These are phyloP conservation scores for Lepidocolaptes lacrymiger DNA, from an alignment of 2,797 vertebrate species.

Conservation along the genomic window DNA sequence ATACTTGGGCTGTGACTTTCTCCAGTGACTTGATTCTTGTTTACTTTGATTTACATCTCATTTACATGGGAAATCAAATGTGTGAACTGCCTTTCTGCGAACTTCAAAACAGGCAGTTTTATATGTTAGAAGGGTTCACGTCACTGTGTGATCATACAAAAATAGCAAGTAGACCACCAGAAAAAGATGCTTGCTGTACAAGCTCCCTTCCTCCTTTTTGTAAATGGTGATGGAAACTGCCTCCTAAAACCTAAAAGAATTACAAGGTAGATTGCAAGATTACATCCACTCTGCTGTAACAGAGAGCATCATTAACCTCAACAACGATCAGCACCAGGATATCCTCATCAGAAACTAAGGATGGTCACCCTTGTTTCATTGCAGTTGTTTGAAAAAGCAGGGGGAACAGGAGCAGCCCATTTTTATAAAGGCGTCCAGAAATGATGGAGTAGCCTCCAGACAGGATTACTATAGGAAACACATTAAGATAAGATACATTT, in stretches of 20 bases:
- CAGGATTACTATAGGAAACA: not conserved
- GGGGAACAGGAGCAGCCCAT: not conserved
- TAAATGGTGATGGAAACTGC: not conserved
- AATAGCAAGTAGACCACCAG: not conserved
- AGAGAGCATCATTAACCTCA: not conserved
- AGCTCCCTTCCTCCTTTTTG: not conserved
- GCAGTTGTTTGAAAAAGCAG: not conserved
- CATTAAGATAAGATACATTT: not conserved
- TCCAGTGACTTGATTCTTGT: not conserved
- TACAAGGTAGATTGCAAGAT: not conserved
- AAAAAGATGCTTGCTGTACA: not conserved
- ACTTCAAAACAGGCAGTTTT: not conserved
- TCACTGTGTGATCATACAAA: not conserved
- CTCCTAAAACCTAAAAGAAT: not conserved
- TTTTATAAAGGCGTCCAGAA: not conserved
- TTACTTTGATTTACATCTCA: conserved; percentile 25
- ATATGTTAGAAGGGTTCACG: not conserved
- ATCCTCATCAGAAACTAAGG: not conserved
- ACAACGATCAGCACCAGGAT: not conserved
- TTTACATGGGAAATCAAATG: conserved; percentile 17
- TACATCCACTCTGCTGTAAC: not conserved
- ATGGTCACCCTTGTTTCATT: not conserved
- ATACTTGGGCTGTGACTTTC: not conserved
- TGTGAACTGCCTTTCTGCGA: not conserved
- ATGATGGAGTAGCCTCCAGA: not conserved